Evolutionary conservation across 1,140 invertebrate species (phyloP).

Genomic region (Oreohelix idahoensis): DNA sequence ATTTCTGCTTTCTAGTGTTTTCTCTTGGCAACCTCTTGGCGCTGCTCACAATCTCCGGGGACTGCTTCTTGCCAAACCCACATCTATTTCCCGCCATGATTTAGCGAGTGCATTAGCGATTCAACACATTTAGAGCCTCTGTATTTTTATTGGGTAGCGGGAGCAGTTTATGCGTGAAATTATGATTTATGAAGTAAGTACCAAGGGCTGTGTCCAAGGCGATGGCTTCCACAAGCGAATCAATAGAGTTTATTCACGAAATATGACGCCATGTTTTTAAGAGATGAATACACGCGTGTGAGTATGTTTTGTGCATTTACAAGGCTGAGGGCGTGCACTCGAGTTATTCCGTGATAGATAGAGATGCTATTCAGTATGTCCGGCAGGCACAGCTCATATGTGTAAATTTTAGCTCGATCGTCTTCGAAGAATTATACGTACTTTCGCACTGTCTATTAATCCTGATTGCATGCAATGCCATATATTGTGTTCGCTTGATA

Average conservation of each 20-base stretch:
- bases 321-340: neutral
- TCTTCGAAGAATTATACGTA: no score
- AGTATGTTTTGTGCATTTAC: neutral
- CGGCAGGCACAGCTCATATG: neutral
- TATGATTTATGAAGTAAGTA: slow-evolving; percentile 27
- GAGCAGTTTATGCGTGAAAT: slow-evolving; percentile 30
- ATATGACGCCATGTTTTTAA: neutral
- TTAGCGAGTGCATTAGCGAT: slow-evolving; percentile 16
- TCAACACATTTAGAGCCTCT: slow-evolving; percentile 22
- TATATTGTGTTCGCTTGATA: no score
- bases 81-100: slow-evolving; percentile 1
- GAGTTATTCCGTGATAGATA: neutral
- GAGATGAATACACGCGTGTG: neutral
- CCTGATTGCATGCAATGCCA: no score
- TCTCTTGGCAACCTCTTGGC: neutral
- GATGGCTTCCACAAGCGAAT: slow-evolving; percentile 16
- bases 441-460: no score
- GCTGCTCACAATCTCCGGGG: neutral
- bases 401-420: neutral
- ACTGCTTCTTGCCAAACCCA: neutral
- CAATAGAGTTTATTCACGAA: slow-evolving; percentile 17
- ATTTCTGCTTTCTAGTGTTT: neutral
- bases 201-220: slow-evolving; percentile 12
- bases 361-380: neutral
- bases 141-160: slow-evolving; percentile 14